These are phyloP conservation scores for Stenolophus ochropezus DNA, from an alignment of 2,888 invertebrate genomes.

Conservation along the genomic window DNA sequence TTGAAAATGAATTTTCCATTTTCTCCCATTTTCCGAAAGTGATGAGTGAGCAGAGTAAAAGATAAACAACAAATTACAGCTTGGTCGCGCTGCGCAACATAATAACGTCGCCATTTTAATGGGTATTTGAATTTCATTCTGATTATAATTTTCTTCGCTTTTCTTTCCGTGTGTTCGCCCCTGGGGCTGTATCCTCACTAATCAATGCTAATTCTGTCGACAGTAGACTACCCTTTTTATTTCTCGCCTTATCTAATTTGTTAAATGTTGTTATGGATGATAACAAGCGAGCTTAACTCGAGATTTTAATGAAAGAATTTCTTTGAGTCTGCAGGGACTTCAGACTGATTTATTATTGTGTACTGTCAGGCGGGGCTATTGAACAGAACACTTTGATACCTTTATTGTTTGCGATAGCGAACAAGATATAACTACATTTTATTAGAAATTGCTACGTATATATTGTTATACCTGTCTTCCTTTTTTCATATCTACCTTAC, in stretches of 20 bases:
- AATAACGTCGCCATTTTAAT: conserved; percentile 66
- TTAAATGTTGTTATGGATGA: conserved; percentile 50
- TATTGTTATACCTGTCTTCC: too few species aligned
- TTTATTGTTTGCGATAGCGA: too few species aligned
- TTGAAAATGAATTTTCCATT: too few species aligned
- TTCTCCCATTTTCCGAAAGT: too few species aligned
- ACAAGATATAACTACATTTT: too few species aligned
- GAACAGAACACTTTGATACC: neutral
- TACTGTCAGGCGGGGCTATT: neutral
- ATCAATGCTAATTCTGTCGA: conserved; percentile 54
- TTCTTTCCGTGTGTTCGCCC: conserved; percentile 62
- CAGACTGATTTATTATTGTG: conserved; percentile 47
- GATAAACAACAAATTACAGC: neutral
- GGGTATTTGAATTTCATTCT: conserved; percentile 69
- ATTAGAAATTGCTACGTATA: too few species aligned
- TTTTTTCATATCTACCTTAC: too few species aligned
- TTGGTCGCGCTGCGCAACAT: conserved; percentile 13
- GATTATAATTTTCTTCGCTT: conserved; percentile 68
- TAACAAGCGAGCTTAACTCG: conserved; percentile 48
- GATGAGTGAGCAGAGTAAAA: neutral
- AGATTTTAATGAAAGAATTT: conserved; percentile 51
- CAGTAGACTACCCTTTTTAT: conserved; percentile 43
- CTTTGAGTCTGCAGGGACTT: conserved; percentile 39
- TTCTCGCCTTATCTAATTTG: conserved; percentile 52
- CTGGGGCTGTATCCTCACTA: conserved; percentile 24